Evolutionary conservation across 2,113 vertebrate genomes (phyloP).

Genomic region (Pelvicachromis taeniatus): DNA sequence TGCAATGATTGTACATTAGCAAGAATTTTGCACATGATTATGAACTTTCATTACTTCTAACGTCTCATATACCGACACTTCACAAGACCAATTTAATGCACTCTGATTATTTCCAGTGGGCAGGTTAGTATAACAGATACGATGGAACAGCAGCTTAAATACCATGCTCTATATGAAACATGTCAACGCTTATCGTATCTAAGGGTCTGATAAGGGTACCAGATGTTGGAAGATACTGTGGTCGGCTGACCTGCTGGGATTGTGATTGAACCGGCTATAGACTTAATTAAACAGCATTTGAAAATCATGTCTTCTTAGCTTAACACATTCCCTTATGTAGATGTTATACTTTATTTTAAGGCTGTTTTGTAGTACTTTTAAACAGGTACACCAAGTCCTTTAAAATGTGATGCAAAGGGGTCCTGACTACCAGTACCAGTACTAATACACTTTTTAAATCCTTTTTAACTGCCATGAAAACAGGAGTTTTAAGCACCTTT

Average conservation of each 20-base stretch:
- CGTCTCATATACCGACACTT: neutral
- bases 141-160: neutral
- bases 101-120: rapidly evolving
- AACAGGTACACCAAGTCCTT: neutral
- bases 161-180: neutral
- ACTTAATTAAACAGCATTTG: neutral
- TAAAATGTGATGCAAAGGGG: neutral
- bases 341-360: neutral
- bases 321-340: neutral
- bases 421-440: neutral
- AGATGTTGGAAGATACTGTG: neutral
- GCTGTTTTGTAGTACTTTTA: neutral
- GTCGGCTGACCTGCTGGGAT: neutral
- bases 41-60: neutral
- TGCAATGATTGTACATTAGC: neutral
- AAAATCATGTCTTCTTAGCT: neutral
- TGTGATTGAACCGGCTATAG: neutral
- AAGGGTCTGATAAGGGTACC: neutral
- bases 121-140: neutral
- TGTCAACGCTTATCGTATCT: neutral
- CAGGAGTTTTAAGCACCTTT: neutral
- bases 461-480: neutral
- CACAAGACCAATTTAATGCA: neutral
- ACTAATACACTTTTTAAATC: neutral
- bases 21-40: neutral